Evolutionary conservation across 2,113 vertebrate genomes (phyloP), one percentile per base, ranked within the genome.

Genomic region (Diadophis punctatus): DNA sequence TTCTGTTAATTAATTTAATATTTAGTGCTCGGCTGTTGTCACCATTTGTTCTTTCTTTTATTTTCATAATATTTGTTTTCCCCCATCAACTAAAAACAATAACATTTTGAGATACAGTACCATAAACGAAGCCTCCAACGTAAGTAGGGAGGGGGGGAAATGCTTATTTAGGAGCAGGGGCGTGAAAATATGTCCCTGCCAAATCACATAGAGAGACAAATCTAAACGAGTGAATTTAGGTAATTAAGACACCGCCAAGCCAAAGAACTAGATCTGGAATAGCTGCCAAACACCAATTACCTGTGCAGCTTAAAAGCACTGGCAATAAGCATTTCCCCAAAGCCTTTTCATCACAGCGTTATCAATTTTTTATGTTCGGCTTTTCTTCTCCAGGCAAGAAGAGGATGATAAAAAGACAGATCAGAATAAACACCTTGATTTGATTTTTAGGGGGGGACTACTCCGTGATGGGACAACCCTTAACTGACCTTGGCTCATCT

Each of bases 1-100:
- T 97, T 96, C 92, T 93, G 80, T 91, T 97, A 96, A 97, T 96
- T 97, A 96, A 97, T 96, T 97, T 95, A 96, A 89, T 95, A 91
- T 94, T 97, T 96, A 97, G 93, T 95, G 90, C 92, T 97, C 92
- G 95, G 93, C 93, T 96, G 90, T 95, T 97, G 92, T 95, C 95
- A 95, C 89, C 94, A 96, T 96, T 97, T 97, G 97, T 96, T 97
- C 20, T 89, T 91, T 96, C 95, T 92, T 94, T 94, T 94, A 92
- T 97, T 95, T 96, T 94, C 95, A 95, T 93, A 97, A 96, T 96
- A 97, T 96, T 97, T 97, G 96, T 96, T 97, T 96, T 86, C 96
- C 95, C 68, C 96, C 93, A 96, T 92, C 96, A 96, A 97, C 95
- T 94, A 96, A 97, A 90, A 97, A 93, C 95, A 96, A 91, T 92